Base-by-base conservation (phyloP, 1,140 invertebrate genomes). In the Bemisia tabaci region DNA sequence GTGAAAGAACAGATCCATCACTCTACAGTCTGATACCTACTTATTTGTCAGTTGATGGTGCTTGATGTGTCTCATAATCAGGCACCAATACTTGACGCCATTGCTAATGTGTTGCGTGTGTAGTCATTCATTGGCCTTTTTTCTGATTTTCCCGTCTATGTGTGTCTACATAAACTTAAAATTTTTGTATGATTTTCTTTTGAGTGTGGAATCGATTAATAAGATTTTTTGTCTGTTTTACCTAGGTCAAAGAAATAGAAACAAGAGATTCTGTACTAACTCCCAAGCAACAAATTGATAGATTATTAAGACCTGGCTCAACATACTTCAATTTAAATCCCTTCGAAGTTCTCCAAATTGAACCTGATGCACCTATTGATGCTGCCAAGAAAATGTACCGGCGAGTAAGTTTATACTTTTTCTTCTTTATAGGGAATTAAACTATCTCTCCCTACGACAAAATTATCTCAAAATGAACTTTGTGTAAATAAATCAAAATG, bases 321-420 rank as follows among this genome's bases (percentile, higher is more conserved):
- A 95, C 94, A 11, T 98, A 97, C 80, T 91, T 95, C 76, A 97
- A 97, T 82, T 83, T 97, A 69, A 97, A 97, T 81, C 94, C 94
- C 12, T 97, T 93, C 78, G 93, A 95, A 82, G 93, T 98, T 27
- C 80, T 98, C 48, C 92, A 98, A 81, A 85, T 98, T 70, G 95
- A 98, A 73, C 92, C 93, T 27, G 90, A 94, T 66, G 84, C 87
- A 25, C 78, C 88, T 27, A 76, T 98, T 59, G 92, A 96, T 72
- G 92, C 95, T 76, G 88, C 97, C 25, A 97, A 97, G 77, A 98
- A 96, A 76, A 96, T 96, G 80, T 99, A 98, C 77, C 86, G 92
- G 78, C 85, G 92, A 73, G 85, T 86, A 76, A 75, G 79, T 76
- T 61, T 61, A n/a, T n/a, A n/a, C n/a, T 17, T 60, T 64, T 69